Conservation (phyloP, 1,140 invertebrate species). For the Penaeus indicus region DNA sequence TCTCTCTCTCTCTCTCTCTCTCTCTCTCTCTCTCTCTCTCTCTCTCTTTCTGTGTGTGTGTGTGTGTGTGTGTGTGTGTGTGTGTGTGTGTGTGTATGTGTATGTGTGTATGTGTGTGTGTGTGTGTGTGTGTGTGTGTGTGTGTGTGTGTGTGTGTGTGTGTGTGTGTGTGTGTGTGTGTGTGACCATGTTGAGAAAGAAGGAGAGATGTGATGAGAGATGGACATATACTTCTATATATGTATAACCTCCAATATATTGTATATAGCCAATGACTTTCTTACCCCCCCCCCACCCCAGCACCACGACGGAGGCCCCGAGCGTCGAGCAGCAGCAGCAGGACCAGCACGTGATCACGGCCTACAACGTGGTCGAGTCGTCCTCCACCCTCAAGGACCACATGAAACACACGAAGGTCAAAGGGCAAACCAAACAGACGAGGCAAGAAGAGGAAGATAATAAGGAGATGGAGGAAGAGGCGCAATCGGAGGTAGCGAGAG, state of each 20-base stretch:
- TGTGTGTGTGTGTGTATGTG: too few relatives aligned
- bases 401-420: conserved; percentile 28
- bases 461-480: not conserved
- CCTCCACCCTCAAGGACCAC: conserved; percentile 31
- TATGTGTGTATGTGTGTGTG: too few relatives aligned
- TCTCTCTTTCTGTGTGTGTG: too few relatives aligned
- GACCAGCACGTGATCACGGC: conserved; percentile 49
- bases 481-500: not conserved
- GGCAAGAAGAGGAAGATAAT: conserved; percentile 9
- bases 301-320: not conserved
- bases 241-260: too few relatives aligned
- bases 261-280: not conserved
- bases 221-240: too few relatives aligned
- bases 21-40: not conserved
- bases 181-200: too few relatives aligned
- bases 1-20: too few relatives aligned
- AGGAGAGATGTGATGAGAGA: not conserved
- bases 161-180: too few relatives aligned
- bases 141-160: too few relatives aligned
- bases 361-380: conserved; percentile 50
- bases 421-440: conserved; percentile 27
- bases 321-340: conserved; percentile 39
- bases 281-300: not conserved
- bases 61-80: too few relatives aligned
- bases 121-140: too few relatives aligned